These are phyloP conservation scores for Drosophila malerkotliana DNA, from an alignment of 1,140 invertebrate genomes.

Conservation along the genomic window DNA sequence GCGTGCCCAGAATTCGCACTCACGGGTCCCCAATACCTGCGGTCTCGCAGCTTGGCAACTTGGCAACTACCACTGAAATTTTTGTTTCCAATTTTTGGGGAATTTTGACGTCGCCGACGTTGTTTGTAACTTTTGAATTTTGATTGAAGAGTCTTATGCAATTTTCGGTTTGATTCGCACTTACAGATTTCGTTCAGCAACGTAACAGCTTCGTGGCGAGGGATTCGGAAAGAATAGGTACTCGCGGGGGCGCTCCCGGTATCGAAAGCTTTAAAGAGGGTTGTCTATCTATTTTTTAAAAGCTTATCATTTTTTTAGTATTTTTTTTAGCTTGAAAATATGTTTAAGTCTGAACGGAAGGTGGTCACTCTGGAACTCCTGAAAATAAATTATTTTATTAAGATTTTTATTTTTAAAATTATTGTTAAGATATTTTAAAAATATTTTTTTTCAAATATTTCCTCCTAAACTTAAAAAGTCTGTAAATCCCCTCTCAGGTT, in stretches of 20 bases:
- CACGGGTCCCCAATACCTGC: not conserved
- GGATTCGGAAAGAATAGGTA: constrained; percentile 28
- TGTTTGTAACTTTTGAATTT: not conserved
- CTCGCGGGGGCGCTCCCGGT: not conserved
- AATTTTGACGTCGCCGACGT: not conserved
- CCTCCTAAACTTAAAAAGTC: not conserved
- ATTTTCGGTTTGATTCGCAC: constrained; percentile 39
- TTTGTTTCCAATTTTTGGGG: constrained; percentile 3
- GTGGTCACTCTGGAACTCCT: no score
- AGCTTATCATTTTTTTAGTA: no score
- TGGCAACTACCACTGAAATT: constrained; percentile 4
- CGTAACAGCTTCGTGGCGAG: constrained; percentile 19
- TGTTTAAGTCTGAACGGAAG: no score
- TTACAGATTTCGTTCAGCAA: constrained; percentile 42
- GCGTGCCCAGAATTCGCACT: constrained; percentile 36
- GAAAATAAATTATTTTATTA: no score
- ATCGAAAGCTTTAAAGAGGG: not conserved
- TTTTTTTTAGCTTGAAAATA: no score
- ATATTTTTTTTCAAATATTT: no score
- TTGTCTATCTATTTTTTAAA: not conserved
- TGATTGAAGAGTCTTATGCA: constrained; percentile 26
- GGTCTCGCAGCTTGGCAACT: not conserved
- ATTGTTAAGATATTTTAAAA: no score
- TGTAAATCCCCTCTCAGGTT: not conserved
- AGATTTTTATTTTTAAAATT: no score